Conservation (phyloP, 2,797 vertebrate species). For the Eurystomus glaucurus region DNA sequence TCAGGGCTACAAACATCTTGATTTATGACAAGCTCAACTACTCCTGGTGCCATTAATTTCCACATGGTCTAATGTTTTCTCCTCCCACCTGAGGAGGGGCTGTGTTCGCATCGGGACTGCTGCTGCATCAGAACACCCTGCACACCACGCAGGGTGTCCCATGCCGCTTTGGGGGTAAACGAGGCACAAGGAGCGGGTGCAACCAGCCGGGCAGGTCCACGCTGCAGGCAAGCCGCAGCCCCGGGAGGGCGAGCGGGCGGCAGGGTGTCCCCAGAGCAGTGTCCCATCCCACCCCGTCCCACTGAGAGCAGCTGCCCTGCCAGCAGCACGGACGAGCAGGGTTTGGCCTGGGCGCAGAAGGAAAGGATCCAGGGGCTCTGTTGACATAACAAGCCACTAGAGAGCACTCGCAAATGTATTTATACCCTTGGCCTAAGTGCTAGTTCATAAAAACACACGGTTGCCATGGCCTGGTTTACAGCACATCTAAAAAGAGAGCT, state of each 20-base stretch:
- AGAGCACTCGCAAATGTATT: constrained; percentile 75
- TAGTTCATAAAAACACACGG: constrained; percentile 57
- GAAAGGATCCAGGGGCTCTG: constrained; percentile 60
- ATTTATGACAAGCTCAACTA: not conserved
- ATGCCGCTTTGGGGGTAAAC: accelerated
- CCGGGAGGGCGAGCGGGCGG: accelerated
- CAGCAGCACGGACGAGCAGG: not conserved
- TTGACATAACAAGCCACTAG: constrained; percentile 70
- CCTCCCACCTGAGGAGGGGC: not conserved
- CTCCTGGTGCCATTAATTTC: not conserved
- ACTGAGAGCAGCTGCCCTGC: not conserved
- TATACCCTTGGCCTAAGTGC: constrained; percentile 54
- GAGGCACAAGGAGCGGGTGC: accelerated
- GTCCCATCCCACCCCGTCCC: not conserved
- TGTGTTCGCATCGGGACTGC: accelerated
- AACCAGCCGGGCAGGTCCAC: not conserved
- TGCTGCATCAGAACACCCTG: accelerated
- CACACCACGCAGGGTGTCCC: accelerated
- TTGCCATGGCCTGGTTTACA: constrained; percentile 69
- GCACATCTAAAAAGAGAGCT: constrained; percentile 53
- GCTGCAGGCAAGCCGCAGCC: accelerated
- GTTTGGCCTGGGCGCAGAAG: not conserved
- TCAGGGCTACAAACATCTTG: accelerated
- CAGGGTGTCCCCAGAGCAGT: not conserved
- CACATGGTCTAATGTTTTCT: accelerated